These are phyloP conservation scores for Notodonta ziczac DNA, from an alignment of 2,888 invertebrate species.

Conservation along the genomic window DNA sequence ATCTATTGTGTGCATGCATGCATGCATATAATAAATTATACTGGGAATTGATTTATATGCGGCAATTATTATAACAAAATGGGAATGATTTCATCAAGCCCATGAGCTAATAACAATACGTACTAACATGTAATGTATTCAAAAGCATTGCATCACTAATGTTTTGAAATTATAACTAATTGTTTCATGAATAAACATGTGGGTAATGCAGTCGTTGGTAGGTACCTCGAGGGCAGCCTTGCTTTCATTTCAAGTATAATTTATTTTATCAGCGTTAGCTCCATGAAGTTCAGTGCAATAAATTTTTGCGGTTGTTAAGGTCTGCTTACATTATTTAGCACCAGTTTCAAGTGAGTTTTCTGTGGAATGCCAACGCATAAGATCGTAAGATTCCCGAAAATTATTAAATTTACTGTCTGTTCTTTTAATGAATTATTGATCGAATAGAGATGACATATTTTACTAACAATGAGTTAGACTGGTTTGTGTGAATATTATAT, in stretches of 20 bases:
- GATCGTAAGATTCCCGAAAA: not conserved
- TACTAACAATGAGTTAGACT: too few relatives aligned
- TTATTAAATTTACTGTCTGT: not conserved
- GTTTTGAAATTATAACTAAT: slow-evolving; percentile 43
- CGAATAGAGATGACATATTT: not conserved
- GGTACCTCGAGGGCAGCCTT: slow-evolving; percentile 32
- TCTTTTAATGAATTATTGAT: not conserved
- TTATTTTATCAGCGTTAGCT: slow-evolving; percentile 39
- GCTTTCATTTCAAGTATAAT: slow-evolving; percentile 45
- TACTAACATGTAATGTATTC: slow-evolving; percentile 35
- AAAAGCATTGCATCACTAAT: slow-evolving; percentile 39
- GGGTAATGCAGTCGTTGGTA: slow-evolving; percentile 34
- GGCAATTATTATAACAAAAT: not conserved
- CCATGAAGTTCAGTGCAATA: slow-evolving; percentile 35
- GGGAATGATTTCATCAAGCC: slow-evolving; percentile 32
- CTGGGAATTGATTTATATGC: not conserved
- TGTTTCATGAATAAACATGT: slow-evolving; percentile 39
- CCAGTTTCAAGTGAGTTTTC: slow-evolving; percentile 2
- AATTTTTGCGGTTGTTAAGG: slow-evolving; percentile 35
- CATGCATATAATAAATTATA: not conserved
- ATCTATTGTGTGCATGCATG: not conserved
- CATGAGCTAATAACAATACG: slow-evolving; percentile 34
- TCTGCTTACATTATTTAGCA: slow-evolving; percentile 27
- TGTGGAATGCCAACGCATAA: not conserved
- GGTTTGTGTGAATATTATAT: not conserved